These are phyloP conservation scores for Chrysotoxum bicinctum DNA, from an alignment of 2,888 invertebrate genomes.

Conservation along the genomic window DNA sequence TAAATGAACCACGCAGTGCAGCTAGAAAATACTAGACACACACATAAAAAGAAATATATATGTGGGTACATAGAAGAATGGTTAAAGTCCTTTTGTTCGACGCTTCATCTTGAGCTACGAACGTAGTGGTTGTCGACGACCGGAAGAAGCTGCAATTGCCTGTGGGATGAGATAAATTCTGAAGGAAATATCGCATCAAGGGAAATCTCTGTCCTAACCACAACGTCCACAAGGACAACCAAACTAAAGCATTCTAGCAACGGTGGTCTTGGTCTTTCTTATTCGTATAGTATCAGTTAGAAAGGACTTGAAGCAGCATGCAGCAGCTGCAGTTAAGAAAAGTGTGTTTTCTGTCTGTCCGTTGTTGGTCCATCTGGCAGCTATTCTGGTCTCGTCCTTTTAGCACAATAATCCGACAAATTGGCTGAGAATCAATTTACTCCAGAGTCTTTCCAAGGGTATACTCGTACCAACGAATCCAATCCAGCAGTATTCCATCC, in stretches of 20 bases:
- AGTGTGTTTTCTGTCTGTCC: slow-evolving; percentile 15
- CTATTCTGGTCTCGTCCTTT: slow-evolving; percentile 65
- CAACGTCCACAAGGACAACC: slow-evolving; percentile 37
- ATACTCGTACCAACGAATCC: neutral
- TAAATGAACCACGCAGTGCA: slow-evolving; percentile 33
- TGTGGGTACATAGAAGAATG: neutral
- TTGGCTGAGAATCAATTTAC: slow-evolving; percentile 79
- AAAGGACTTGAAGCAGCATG: neutral
- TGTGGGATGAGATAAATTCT: slow-evolving; percentile 48
- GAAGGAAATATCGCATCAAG: slow-evolving; percentile 60
- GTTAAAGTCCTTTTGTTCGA: slow-evolving; percentile 1
- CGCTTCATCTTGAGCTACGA: slow-evolving; percentile 2
- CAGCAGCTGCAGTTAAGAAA: slow-evolving; percentile 6
- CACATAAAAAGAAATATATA: neutral
- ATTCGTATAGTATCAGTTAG: neutral
- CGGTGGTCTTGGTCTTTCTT: neutral
- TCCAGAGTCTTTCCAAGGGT: slow-evolving; percentile 48
- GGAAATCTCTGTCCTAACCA: slow-evolving; percentile 56
- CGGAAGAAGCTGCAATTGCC: slow-evolving; percentile 64
- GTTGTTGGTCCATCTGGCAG: slow-evolving; percentile 60
- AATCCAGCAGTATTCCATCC: neutral
- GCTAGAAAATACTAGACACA: slow-evolving; percentile 27
- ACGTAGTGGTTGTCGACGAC: neutral
- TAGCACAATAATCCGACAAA: slow-evolving; percentile 77
- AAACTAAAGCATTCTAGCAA: slow-evolving; percentile 4